Evolutionary conservation across 2,888 invertebrate genomes (phyloP).

Genomic region (Orthosia incerta): DNA sequence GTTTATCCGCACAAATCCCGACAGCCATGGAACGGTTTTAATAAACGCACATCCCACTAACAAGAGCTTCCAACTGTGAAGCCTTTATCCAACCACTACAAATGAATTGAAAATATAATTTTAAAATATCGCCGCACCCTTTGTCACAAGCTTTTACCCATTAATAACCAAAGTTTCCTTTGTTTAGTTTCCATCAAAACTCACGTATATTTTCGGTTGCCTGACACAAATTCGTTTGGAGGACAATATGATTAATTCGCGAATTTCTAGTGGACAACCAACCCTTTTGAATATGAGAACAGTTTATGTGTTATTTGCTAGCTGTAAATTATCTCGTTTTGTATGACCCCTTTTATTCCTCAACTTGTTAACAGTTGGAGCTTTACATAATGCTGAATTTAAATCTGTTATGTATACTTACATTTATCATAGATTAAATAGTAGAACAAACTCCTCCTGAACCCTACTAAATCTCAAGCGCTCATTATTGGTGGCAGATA

Average conservation of each 20-base stretch:
- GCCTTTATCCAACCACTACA: conserved; percentile 13
- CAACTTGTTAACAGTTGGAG: not conserved
- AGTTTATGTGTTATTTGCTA: conserved; percentile 49
- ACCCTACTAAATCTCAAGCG: too few relatives aligned
- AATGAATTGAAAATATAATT: conserved; percentile 30
- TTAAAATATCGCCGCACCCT: conserved; percentile 39
- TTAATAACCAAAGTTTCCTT: conserved; percentile 47
- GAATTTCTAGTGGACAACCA: conserved; percentile 23
- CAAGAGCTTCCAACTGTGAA: conserved; percentile 23
- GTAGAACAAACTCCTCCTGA: too few relatives aligned
- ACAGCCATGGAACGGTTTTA: conserved; percentile 42
- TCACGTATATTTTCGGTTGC: conserved; percentile 28
- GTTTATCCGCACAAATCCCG: not conserved
- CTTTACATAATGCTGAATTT: not conserved
- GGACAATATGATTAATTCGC: conserved; percentile 58
- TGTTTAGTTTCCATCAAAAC: conserved; percentile 42
- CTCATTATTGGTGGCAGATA: too few relatives aligned
- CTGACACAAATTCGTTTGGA: conserved; percentile 47
- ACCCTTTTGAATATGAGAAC: conserved; percentile 32
- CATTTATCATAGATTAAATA: too few relatives aligned
- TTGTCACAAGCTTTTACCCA: conserved; percentile 37
- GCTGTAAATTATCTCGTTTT: conserved; percentile 38
- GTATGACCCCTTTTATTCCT: not conserved
- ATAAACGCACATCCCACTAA: conserved; percentile 33
- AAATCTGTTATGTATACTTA: too few relatives aligned